phyloP scores from a whole-genome alignment of 2,888 invertebrate genomes.

The Bembecia ichneumoniformis region DNA sequence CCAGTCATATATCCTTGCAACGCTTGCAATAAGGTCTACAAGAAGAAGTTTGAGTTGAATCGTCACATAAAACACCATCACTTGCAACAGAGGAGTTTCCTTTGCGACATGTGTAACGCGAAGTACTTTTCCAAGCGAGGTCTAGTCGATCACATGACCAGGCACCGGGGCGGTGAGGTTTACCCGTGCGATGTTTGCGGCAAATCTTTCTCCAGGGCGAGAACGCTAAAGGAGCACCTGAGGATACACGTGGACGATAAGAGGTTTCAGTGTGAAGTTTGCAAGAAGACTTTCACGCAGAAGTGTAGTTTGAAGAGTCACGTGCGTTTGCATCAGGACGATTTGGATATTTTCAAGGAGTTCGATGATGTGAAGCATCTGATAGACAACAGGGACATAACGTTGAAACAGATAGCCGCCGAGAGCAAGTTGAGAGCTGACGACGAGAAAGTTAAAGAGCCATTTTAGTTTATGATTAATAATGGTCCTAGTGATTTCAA shows the following conservation, averaged over 20 bases:
- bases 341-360: conserved; percentile 62
- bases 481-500: neutral
- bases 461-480: neutral
- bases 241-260: conserved; percentile 49
- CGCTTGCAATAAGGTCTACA: conserved; percentile 58
- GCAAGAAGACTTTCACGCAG: conserved; percentile 56
- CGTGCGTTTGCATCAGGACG: conserved; percentile 53
- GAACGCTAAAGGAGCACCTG: conserved; percentile 54
- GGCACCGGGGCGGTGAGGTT: conserved; percentile 43
- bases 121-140: conserved; percentile 61
- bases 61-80: conserved; percentile 61
- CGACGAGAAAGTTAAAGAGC: conserved; percentile 23
- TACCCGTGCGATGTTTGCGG: conserved; percentile 53
- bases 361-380: conserved; percentile 64
- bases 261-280: conserved; percentile 52
- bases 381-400: conserved; percentile 58
- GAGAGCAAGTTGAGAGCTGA: conserved; percentile 46
- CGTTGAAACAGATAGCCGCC: conserved; percentile 55
- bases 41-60: conserved; percentile 58
- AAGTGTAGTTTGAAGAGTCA: conserved; percentile 60
- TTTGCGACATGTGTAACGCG: conserved; percentile 57
- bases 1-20: conserved; percentile 53
- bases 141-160: conserved; percentile 43
- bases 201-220: conserved; percentile 36
- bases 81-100: conserved; percentile 49